These are phyloP conservation scores for Napeogenes inachia DNA, from an alignment of 2,888 invertebrate species.

Conservation along the genomic window DNA sequence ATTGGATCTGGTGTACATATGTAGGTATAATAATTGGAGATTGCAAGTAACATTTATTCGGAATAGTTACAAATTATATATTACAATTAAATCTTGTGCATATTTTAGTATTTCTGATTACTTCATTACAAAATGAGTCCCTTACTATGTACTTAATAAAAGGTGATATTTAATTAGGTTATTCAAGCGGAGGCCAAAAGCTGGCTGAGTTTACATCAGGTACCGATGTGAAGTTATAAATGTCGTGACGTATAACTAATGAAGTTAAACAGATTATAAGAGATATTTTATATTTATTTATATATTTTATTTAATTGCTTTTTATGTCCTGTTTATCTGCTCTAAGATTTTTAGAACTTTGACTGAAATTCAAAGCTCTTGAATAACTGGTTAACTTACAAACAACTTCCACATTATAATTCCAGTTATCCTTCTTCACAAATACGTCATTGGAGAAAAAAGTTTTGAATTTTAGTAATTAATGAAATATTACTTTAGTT, in stretches of 20 bases:
- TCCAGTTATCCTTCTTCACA: no score
- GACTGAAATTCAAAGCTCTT: neutral
- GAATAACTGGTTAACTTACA: neutral
- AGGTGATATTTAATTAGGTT: constrained; percentile 31
- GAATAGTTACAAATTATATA: no score
- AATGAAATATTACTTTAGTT: no score
- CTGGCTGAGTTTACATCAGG: constrained; percentile 33
- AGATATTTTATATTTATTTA: neutral
- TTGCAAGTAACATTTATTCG: no score
- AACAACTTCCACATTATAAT: no score
- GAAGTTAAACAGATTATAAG: neutral
- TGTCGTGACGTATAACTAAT: constrained; percentile 26
- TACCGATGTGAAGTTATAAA: constrained; percentile 25
- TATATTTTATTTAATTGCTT: neutral
- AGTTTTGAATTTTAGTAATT: no score
- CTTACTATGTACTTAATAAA: constrained; percentile 5
- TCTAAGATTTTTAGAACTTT: neutral
- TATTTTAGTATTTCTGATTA: no score
- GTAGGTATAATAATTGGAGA: no score
- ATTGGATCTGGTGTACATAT: no score
- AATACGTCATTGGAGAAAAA: no score
- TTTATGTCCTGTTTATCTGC: neutral
- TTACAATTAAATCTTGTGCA: no score
- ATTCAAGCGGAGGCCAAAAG: constrained; percentile 33
- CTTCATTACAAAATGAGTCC: no score